Evolutionary conservation across 2,797 vertebrate genomes (phyloP).

Genomic region (Sebastes iracundus): DNA sequence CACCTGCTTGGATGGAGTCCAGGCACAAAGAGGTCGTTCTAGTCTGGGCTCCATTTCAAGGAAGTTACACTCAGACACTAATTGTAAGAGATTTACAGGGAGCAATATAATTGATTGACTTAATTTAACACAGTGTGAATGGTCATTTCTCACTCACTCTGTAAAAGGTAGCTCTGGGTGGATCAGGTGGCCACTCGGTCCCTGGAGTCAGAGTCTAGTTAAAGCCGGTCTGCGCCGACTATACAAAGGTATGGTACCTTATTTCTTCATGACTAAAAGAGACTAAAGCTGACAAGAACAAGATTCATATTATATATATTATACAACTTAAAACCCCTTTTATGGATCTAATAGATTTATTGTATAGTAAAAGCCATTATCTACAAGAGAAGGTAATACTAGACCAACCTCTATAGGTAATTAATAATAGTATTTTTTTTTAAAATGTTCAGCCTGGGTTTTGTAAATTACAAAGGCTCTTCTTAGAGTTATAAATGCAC

Average conservation of each 20-base stretch:
- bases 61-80: slow-evolving; percentile 46
- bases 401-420: not conserved
- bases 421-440: not conserved
- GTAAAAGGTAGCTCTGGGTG: slow-evolving; percentile 23
- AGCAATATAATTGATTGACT: slow-evolving; percentile 50
- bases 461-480: not conserved
- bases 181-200: slow-evolving; percentile 17
- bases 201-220: not conserved
- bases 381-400: not conserved
- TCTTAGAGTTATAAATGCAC: too few species aligned
- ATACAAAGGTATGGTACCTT: not conserved
- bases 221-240: not conserved
- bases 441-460: not conserved
- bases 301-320: not conserved
- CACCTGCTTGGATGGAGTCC: slow-evolving; percentile 32
- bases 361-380: not conserved
- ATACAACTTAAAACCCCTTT: not conserved
- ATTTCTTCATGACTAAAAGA: not conserved
- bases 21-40: slow-evolving; percentile 59
- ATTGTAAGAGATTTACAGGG: slow-evolving; percentile 61
- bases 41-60: slow-evolving; percentile 23
- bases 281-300: not conserved
- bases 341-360: not conserved
- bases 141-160: slow-evolving; percentile 35
- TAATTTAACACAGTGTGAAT: slow-evolving; percentile 54